Percentiles rank a stretch among this genome's conserved stretches.
phyloP scores from a whole-genome alignment of 1,140 invertebrate species.

The Sinonovacula constricta region DNA sequence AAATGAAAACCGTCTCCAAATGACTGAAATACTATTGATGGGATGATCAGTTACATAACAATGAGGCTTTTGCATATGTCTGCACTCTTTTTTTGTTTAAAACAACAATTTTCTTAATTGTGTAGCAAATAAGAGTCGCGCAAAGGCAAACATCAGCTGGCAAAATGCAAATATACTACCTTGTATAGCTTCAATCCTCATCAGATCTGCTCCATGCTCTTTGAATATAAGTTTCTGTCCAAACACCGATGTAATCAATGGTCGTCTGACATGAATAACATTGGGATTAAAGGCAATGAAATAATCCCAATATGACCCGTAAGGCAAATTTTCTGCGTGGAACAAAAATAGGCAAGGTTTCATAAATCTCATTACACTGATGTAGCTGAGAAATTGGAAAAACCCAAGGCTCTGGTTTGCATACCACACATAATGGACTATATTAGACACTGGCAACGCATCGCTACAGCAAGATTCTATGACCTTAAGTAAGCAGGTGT shows the following conservation, averaged over 20 bases:
- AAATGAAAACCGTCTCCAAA: not conserved
- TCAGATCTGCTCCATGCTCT: slow-evolving; percentile 22
- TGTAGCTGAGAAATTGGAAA: slow-evolving; percentile 15
- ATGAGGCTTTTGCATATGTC: too few species aligned
- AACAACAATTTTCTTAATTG: too few species aligned
- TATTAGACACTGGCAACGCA: slow-evolving; percentile 17
- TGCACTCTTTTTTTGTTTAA: too few species aligned
- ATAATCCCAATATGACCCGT: slow-evolving; percentile 22
- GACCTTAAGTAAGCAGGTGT: slow-evolving; percentile 6
- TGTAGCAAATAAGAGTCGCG: too few species aligned
- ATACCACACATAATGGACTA: slow-evolving; percentile 33
- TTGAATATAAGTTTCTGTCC: not conserved
- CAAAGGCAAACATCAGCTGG: too few species aligned
- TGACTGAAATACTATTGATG: not conserved
- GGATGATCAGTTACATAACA: too few species aligned
- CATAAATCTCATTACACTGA: too few species aligned
- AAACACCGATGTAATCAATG: not conserved
- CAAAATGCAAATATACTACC: too few species aligned
- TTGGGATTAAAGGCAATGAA: too few species aligned
- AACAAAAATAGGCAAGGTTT: slow-evolving; percentile 27
- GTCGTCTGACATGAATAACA: slow-evolving; percentile 24
- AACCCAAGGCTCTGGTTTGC: not conserved
- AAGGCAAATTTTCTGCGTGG: slow-evolving; percentile 20
- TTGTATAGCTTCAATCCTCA: slow-evolving; percentile 25
- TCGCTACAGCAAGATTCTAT: slow-evolving; percentile 18